phyloP scores from a whole-genome alignment of 2,888 invertebrate genomes.

The Aspidiotus destructor region DNA sequence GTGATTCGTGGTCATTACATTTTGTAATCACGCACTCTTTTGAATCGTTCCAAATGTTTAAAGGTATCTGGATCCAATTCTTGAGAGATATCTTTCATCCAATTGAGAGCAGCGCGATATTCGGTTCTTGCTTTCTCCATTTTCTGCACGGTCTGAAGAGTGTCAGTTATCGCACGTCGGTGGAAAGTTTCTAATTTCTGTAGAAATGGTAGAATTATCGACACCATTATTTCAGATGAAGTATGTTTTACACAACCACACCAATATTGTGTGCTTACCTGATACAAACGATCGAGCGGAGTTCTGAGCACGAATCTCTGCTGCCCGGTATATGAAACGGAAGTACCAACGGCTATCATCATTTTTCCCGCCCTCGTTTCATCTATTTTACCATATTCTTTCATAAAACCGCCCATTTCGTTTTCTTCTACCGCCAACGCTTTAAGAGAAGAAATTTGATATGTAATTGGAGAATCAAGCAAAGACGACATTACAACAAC shows the following conservation, averaged over 20 bases:
- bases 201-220: neutral
- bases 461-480: neutral
- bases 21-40: slow-evolving; percentile 52
- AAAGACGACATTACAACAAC: neutral
- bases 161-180: slow-evolving; percentile 87
- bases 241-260: neutral
- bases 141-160: slow-evolving; percentile 74
- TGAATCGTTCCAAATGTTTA: slow-evolving; percentile 87
- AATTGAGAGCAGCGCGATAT: slow-evolving; percentile 86
- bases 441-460: slow-evolving; percentile 38
- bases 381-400: slow-evolving; percentile 81
- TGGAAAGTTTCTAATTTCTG: slow-evolving; percentile 91
- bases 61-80: slow-evolving; percentile 95
- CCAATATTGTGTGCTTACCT: slow-evolving; percentile 43
- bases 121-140: slow-evolving; percentile 95
- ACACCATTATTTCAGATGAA: slow-evolving; percentile 15
- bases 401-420: slow-evolving; percentile 83
- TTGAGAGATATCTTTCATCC: slow-evolving; percentile 97
- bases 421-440: slow-evolving; percentile 92
- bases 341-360: slow-evolving; percentile 73
- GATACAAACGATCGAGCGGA: slow-evolving; percentile 78
- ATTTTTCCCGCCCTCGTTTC: slow-evolving; percentile 74
- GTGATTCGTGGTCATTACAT: neutral
- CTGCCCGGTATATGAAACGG: slow-evolving; percentile 80
- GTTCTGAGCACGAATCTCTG: slow-evolving; percentile 79